phyloP scores from a whole-genome alignment of 2,113 vertebrate genomes.

The Oncorhynchus kisutch region DNA sequence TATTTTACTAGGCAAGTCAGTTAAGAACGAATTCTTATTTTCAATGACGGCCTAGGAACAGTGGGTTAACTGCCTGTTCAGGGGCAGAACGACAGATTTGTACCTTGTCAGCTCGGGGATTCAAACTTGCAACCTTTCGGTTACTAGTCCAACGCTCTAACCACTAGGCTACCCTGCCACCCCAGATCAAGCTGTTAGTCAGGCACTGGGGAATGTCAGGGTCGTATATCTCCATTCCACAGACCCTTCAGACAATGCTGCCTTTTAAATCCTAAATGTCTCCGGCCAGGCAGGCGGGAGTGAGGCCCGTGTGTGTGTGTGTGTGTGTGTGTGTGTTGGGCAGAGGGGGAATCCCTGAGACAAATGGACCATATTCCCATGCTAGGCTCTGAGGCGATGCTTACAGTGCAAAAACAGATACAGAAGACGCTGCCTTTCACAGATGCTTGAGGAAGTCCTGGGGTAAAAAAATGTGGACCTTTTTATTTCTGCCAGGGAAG shows the following conservation, averaged over 20 bases:
- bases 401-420: constrained; percentile 43
- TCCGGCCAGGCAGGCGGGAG: constrained; percentile 25
- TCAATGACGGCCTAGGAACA: too few relatives aligned
- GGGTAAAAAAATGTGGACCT: constrained; percentile 29
- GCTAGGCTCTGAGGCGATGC: constrained; percentile 40
- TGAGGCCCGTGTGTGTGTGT: not conserved
- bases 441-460: constrained; percentile 11
- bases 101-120: too few relatives aligned
- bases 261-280: constrained; percentile 60
- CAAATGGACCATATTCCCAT: constrained; percentile 51
- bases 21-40: too few relatives aligned
- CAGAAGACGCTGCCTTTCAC: not conserved
- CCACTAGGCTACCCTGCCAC: too few relatives aligned
- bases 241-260: constrained; percentile 66
- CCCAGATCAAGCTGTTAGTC: constrained; percentile 32
- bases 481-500: too few relatives aligned
- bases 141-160: too few relatives aligned
- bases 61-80: too few relatives aligned
- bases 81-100: too few relatives aligned
- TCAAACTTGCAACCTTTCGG: too few relatives aligned
- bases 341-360: constrained; percentile 60
- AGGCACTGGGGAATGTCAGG: constrained; percentile 53
- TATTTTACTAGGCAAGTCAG: too few relatives aligned
- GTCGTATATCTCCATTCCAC: constrained; percentile 51
- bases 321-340: not conserved